These are phyloP conservation scores for Paelopatides confundens DNA, from an alignment of 53 echinoderm and acorn worm species.

Conservation along the genomic window DNA sequence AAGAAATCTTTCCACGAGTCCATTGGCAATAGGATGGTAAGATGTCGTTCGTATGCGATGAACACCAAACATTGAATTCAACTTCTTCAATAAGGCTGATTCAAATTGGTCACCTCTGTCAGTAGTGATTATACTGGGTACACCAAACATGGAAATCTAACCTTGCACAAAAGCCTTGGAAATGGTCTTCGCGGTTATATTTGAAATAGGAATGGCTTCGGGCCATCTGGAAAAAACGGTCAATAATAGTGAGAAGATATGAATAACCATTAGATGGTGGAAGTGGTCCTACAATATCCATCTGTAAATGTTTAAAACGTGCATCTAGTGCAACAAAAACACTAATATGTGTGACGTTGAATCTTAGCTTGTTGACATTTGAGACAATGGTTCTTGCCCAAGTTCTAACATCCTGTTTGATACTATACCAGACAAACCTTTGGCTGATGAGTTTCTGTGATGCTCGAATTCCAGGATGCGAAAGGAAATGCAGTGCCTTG, in stretches of 20 bases:
- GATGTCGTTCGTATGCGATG: slow-evolving; percentile 14
- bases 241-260: slow-evolving; percentile 43
- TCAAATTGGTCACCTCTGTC: slow-evolving; percentile 46
- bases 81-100: slow-evolving; percentile 22
- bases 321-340: slow-evolving; percentile 41
- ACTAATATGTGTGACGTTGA: slow-evolving; percentile 58
- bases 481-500: slow-evolving; percentile 62
- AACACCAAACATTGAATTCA: slow-evolving; percentile 8
- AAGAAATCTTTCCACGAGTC: slow-evolving; percentile 36
- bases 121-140: slow-evolving; percentile 15
- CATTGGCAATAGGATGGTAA: slow-evolving; percentile 28
- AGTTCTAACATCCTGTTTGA: slow-evolving; percentile 65
- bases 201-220: slow-evolving; percentile 25
- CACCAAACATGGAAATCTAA: slow-evolving; percentile 35
- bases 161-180: slow-evolving; percentile 11
- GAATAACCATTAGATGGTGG: slow-evolving; percentile 51
- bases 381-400: slow-evolving; percentile 67
- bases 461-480: slow-evolving; percentile 73
- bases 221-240: slow-evolving; percentile 18
- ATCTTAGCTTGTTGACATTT: slow-evolving; percentile 61
- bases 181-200: slow-evolving; percentile 21
- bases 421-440: slow-evolving; percentile 71
- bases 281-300: slow-evolving; percentile 62
- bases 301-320: slow-evolving; percentile 54
- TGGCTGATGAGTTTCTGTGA: slow-evolving; percentile 57